Evolutionary conservation across 1,140 invertebrate species (phyloP), one percentile per base, ranked within the genome.

Genomic region (Stegodyphus mimosarum): DNA sequence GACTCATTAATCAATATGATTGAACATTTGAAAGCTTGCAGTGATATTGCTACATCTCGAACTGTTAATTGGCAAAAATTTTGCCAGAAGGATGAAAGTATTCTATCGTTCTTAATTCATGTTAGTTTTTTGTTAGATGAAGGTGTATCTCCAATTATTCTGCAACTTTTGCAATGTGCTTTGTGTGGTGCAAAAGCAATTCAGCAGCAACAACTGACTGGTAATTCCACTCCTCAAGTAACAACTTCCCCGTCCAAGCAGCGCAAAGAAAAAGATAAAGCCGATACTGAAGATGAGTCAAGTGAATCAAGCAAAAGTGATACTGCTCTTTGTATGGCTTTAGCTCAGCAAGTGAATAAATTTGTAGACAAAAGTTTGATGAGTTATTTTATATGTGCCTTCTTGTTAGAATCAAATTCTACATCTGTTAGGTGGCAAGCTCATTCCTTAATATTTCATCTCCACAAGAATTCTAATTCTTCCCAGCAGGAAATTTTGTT

Each of bases 1-100:
- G 96, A 98, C 90, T 94, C 95, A 6, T 92, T 98, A 6, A 96
- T 98, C 6, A 95, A 96, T 86, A 92, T 99, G 17, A 97, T 98
- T 88, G 98, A 99, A 90, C 97, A 99, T 92, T 91, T 99, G 72
- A 98, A 98, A 91, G 94, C 95, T 17, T 98, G 97, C 88, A 93
- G 95, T 76, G 98, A 99, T 90, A 96, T 99, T 85, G 96, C 97
- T 33, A 94, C 94, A 15, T 94, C 94, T 87, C 93, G 97, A n/a
- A 96, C 96, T 0, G 93, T 95, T 79, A 99, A 99, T 91, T 99
- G 98, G 98, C 97, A 99, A 90, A 93, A 94, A 88, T 97, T 96
- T 90, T 99, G 97, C 89, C 90, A 94, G 11, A 94, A 96, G 87
- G 92, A 94, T 79, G 88, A 90, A 88, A 88, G 86, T 88, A 94